Evolutionary conservation across 2,113 vertebrate genomes (phyloP).

Genomic region (Naja naja): DNA sequence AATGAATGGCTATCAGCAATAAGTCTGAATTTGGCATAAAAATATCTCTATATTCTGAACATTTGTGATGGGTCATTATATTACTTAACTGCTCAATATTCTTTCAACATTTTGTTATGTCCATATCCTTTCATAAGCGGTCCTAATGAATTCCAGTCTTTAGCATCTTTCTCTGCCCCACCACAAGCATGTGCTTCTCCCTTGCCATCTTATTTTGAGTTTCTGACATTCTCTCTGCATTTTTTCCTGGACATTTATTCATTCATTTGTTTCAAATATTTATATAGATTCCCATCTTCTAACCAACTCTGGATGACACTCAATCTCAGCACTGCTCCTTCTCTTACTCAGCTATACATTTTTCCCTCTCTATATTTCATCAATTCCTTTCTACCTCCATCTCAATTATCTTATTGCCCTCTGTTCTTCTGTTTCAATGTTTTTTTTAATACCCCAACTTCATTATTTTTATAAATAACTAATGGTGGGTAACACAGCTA

Average conservation of each 20-base stretch:
- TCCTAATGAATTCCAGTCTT: neutral
- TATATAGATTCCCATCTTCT: neutral
- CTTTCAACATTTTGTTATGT: neutral
- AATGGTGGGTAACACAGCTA: neutral
- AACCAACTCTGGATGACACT: neutral
- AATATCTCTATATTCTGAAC: neutral
- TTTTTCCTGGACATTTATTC: neutral
- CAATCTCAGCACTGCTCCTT: neutral
- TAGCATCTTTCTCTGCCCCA: neutral
- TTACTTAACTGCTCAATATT: neutral
- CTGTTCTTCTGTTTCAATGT: neutral
- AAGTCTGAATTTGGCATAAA: neutral
- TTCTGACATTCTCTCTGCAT: neutral
- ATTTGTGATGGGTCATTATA: neutral
- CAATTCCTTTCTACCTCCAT: neutral
- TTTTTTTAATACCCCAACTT: neutral
- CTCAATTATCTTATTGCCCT: neutral
- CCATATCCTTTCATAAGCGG: neutral
- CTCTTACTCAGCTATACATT: too few species aligned
- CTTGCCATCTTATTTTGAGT: neutral
- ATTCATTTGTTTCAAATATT: neutral
- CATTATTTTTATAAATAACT: neutral
- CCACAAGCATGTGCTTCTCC: neutral
- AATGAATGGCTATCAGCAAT: neutral
- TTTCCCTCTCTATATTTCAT: neutral